A percentile compares a stretch with the other conserved stretches of the same genome.
Evolutionary conservation across 2,797 vertebrate species (phyloP).

Genomic region (Poeciliopsis infans): DNA sequence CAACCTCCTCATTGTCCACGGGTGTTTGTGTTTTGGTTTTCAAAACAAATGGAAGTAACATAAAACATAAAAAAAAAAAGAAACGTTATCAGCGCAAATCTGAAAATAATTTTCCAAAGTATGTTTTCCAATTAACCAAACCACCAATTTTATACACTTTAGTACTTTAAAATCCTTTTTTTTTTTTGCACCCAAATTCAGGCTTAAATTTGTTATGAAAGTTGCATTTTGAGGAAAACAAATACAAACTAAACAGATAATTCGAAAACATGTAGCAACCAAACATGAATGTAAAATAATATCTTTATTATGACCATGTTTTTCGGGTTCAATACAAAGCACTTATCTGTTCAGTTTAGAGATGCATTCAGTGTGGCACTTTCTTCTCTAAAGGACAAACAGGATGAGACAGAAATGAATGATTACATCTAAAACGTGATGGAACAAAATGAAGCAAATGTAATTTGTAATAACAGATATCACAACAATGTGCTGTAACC

Average conservation of each 20-base stretch:
- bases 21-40: background rate
- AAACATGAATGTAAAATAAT: slow-evolving; percentile 74
- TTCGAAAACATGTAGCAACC: slow-evolving; percentile 8
- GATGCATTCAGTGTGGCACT: slow-evolving; percentile 58
- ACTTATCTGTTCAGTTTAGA: slow-evolving; percentile 67
- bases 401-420: slow-evolving; percentile 18
- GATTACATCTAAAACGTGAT: background rate
- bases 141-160: background rate
- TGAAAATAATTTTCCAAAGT: background rate
- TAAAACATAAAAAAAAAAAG: background rate
- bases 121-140: background rate
- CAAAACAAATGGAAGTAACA: background rate
- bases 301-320: slow-evolving; percentile 82
- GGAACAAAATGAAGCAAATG: background rate
- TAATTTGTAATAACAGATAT: background rate
- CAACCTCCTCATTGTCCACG: background rate
- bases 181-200: background rate
- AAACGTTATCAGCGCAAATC: background rate
- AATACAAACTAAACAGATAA: background rate
- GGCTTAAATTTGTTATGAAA: background rate
- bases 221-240: background rate
- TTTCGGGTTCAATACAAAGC: slow-evolving; percentile 78
- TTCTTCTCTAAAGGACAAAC: slow-evolving; percentile 74
- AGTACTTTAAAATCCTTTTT: background rate
- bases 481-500: background rate